A percentile compares a stretch with the other conserved stretches of the same genome.
Evolutionary conservation across 1,140 invertebrate species (phyloP).

Genomic region (Drosophila elegans): DNA sequence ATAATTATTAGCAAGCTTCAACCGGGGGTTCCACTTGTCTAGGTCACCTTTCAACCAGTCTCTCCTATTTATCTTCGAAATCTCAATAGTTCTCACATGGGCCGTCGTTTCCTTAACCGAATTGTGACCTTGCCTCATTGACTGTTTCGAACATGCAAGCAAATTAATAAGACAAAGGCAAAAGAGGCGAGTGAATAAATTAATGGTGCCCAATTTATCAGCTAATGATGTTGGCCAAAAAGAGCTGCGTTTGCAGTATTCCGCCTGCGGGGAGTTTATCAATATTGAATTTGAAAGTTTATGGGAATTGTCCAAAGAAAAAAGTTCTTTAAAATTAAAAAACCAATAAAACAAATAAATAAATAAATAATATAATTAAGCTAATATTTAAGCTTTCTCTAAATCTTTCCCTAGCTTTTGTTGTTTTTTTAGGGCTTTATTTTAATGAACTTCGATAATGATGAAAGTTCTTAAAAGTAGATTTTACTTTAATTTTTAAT

Average conservation of each 20-base stretch:
- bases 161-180: slow-evolving; percentile 30
- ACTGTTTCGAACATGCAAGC: slow-evolving; percentile 26
- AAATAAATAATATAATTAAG: no score
- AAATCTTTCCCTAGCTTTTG: no score
- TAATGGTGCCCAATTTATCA: slow-evolving; percentile 16
- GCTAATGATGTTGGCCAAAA: slow-evolving; percentile 27
- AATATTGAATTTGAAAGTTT: neutral
- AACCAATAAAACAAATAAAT: no score
- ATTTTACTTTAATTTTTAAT: no score
- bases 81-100: slow-evolving; percentile 16
- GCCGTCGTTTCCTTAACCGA: slow-evolving; percentile 21
- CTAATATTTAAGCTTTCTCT: no score
- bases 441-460: no score
- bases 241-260: neutral
- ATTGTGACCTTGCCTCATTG: slow-evolving; percentile 22
- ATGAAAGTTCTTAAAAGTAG: no score
- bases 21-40: neutral
- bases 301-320: no score
- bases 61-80: slow-evolving; percentile 12
- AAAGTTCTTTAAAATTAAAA: no score
- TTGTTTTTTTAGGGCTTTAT: no score
- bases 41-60: slow-evolving; percentile 1
- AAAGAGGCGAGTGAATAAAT: slow-evolving; percentile 18
- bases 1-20: neutral
- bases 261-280: neutral